Evolutionary conservation across 1,140 invertebrate species (phyloP).

Genomic region (Plectrocnemia conspersa): DNA sequence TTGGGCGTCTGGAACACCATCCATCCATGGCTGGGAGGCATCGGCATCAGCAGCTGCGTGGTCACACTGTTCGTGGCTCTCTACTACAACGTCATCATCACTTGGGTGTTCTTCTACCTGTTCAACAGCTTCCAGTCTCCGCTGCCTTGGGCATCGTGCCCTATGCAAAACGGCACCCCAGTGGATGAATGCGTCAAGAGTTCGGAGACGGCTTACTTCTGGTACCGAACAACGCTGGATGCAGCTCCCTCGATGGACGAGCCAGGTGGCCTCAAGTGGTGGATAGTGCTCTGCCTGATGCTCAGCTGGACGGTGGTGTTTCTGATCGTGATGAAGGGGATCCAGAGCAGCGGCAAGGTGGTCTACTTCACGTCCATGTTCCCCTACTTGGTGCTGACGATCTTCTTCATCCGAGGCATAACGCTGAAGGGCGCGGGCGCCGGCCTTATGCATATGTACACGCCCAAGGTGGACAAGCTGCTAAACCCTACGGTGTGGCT

Average conservation of each 20-base stretch:
- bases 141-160: conserved; percentile 81
- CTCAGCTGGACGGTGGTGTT: conserved; percentile 94
- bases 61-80: conserved; percentile 89
- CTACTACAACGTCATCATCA: conserved; percentile 98
- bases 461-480: conserved; percentile 81
- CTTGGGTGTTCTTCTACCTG: conserved; percentile 96
- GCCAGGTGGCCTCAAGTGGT: conserved; percentile 82
- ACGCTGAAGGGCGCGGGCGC: conserved; percentile 83
- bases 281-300: conserved; percentile 88
- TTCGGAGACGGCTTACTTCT: conserved; percentile 84
- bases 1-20: conserved; percentile 92
- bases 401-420: conserved; percentile 90
- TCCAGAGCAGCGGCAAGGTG: conserved; percentile 95
- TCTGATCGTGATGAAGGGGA: conserved; percentile 96
- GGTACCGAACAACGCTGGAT: conserved; percentile 82
- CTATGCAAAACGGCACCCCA: conserved; percentile 64
- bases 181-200: conserved; percentile 74
- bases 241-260: conserved; percentile 79
- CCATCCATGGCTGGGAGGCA: conserved; percentile 86
- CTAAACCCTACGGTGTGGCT: conserved; percentile 82
- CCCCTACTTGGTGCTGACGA: conserved; percentile 90
- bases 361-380: conserved; percentile 96
- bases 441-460: conserved; percentile 88
- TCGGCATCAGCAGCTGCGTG: conserved; percentile 84
- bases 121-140: conserved; percentile 82